Evolutionary conservation across 2,797 vertebrate genomes (phyloP), one percentile per base, ranked within the genome.

Genomic region (Phoxinus dragarum): DNA sequence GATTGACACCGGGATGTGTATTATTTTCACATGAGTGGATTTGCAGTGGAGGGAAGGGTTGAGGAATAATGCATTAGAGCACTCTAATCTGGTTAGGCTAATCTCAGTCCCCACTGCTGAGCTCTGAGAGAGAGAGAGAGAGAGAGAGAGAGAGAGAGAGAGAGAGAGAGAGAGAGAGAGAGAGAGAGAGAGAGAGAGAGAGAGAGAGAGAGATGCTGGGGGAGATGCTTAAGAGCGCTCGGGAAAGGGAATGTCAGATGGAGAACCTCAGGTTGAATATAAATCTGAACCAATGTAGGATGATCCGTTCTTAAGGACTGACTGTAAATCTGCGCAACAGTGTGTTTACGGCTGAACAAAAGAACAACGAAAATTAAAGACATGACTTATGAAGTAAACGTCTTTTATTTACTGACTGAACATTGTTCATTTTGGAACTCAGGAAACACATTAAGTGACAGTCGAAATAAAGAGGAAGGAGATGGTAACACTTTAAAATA

Each of bases 11-110:
- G 52, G 80, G 69, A 84, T 83, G 88, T 87, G 85, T 89, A 86
- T 88, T 86, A 89, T 87, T 88, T 89, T 89, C 89, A 84, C 88
- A 86, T 86, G 89, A 88, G 87, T 80, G 81, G 84, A 86, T 89
- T 80, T 84, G 75, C 84, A 74, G 74, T 52, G 78, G 81, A 77
- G 85, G 85, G 78, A 69, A 80, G 88, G 42, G 69, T 49, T 64
- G 78, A 87, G 85, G 88, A 85, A 87, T 88, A 89, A 86, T 89
- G 89, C 89, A 89, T 87, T 87, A 88, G 87, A 86, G 56, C 74
- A n/a, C 87, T 88, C 49, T 90, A 90, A 90, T 90, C 89, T 90
- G 88, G 88, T 89, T 89, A 90, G 87, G 87, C 86, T 87, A 90
- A 90, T 90, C 89, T 90, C 74, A 72, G 84, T 73, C 81, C 88